Percentiles rank a stretch among this genome's conserved stretches.
These are phyloP conservation scores for Corythaixoides concolor DNA, from an alignment of 2,113 vertebrate genomes.

Conservation along the genomic window DNA sequence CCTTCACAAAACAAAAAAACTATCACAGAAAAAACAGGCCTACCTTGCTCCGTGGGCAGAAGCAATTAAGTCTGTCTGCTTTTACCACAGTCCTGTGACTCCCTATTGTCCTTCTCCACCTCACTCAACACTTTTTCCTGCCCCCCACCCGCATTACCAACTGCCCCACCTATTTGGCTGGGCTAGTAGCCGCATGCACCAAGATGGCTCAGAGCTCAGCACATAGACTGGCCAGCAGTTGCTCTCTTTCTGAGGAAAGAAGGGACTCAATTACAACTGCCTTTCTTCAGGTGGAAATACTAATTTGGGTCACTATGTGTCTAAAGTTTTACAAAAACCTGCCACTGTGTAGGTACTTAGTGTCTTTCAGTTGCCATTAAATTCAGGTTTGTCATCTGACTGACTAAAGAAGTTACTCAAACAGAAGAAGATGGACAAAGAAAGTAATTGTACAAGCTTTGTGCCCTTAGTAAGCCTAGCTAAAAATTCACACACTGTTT, in stretches of 20 bases:
- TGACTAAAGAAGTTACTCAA: not conserved
- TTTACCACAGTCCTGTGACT: not conserved
- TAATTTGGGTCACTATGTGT: not conserved
- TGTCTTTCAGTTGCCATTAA: not conserved
- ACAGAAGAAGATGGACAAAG: not conserved
- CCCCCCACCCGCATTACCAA: not conserved
- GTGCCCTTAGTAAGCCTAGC: not conserved
- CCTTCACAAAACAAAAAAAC: not conserved
- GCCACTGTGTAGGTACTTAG: not conserved
- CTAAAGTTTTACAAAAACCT: not conserved
- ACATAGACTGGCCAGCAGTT: not conserved
- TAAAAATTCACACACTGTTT: not conserved
- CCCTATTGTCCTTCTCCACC: not conserved
- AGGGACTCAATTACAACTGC: not conserved
- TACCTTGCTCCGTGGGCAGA: not conserved
- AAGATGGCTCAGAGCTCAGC: not conserved
- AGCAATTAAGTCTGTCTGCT: not conserved
- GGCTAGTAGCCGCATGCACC: not conserved
- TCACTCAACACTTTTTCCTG: not conserved
- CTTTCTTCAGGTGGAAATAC: not conserved
- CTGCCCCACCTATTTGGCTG: not conserved
- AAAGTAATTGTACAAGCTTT: not conserved
- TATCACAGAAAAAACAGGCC: not conserved
- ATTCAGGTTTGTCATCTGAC: not conserved
- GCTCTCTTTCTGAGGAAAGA: not conserved